phyloP scores from a whole-genome alignment of 2,888 invertebrate genomes.

The Petrolisthes manimaculis region DNA sequence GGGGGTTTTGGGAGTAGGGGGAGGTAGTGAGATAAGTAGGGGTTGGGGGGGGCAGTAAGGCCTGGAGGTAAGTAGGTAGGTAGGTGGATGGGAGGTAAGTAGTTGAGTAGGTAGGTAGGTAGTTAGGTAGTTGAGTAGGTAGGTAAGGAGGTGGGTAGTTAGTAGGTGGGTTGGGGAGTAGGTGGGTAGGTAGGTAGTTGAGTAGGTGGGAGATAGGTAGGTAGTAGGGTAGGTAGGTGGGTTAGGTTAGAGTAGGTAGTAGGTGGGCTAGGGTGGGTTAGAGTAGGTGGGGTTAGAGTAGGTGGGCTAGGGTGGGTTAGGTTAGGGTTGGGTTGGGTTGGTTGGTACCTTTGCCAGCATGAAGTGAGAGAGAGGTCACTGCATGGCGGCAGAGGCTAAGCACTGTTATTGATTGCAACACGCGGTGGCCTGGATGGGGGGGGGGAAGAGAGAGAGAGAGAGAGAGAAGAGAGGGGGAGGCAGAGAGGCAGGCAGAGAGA shows the following conservation, averaged over 20 bases:
- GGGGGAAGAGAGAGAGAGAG: not conserved
- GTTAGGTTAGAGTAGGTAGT: not conserved
- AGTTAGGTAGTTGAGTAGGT: not conserved
- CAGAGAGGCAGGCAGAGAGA: not conserved
- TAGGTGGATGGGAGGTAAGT: not conserved
- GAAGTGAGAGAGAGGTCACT: conserved; percentile 47
- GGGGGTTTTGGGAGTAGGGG: not conserved
- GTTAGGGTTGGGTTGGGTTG: not conserved
- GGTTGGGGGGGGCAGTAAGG: not conserved
- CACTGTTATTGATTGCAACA: conserved; percentile 62
- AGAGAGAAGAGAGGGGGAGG: conserved; percentile 11
- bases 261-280: not conserved
- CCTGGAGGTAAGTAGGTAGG: not conserved
- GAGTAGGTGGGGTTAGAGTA: not conserved
- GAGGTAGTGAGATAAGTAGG: not conserved
- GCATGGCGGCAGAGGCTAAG: conserved; percentile 56
- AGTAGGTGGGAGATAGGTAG: not conserved
- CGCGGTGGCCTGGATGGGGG: conserved; percentile 25
- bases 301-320: not conserved
- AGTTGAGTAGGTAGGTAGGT: not conserved
- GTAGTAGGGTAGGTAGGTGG: not conserved
- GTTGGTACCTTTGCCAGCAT: conserved; percentile 28
- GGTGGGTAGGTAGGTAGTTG: not conserved
- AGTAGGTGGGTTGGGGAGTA: not conserved
- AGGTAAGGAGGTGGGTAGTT: not conserved